phyloP scores from a whole-genome alignment of 2,888 invertebrate species.

The Nezara viridula region DNA sequence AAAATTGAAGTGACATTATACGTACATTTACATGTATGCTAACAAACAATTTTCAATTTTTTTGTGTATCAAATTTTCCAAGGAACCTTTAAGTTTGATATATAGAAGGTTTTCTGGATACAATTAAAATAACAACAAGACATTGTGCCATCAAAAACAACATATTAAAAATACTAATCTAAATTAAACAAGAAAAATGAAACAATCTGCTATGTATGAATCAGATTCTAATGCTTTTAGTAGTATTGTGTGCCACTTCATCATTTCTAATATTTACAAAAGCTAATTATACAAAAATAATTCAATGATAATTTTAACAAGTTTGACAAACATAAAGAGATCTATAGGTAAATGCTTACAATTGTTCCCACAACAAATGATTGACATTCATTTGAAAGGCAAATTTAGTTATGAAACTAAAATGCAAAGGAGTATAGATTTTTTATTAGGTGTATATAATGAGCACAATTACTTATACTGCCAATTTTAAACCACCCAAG shows the following conservation, averaged over 20 bases:
- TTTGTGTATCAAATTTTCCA: not conserved
- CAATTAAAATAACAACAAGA: not conserved
- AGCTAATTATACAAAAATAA: constrained; percentile 39
- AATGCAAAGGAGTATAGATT: not conserved
- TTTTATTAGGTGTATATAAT: not conserved
- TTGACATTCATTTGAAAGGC: not conserved
- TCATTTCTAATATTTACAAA: not conserved
- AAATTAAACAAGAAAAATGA: not conserved
- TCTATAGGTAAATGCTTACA: constrained; percentile 29
- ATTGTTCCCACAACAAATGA: constrained; percentile 18
- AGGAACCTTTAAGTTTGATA: not conserved
- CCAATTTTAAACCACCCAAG: not conserved
- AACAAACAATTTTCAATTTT: not conserved
- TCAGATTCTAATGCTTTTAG: constrained; percentile 22
- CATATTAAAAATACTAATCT: not conserved
- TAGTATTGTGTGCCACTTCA: constrained; percentile 40
- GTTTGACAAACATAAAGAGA: not conserved
- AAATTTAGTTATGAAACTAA: not conserved
- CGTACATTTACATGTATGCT: not conserved
- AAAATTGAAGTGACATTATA: not conserved
- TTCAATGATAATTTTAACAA: constrained; percentile 2
- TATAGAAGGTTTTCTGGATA: not conserved
- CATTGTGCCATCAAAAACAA: constrained; percentile 2
- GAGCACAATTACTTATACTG: not conserved
- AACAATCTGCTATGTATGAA: constrained; percentile 18